Percentiles rank a stretch among this genome's conserved stretches.
phyloP scores from a whole-genome alignment of 2,113 vertebrate species.

The Leptobrachium ailaonicum region DNA sequence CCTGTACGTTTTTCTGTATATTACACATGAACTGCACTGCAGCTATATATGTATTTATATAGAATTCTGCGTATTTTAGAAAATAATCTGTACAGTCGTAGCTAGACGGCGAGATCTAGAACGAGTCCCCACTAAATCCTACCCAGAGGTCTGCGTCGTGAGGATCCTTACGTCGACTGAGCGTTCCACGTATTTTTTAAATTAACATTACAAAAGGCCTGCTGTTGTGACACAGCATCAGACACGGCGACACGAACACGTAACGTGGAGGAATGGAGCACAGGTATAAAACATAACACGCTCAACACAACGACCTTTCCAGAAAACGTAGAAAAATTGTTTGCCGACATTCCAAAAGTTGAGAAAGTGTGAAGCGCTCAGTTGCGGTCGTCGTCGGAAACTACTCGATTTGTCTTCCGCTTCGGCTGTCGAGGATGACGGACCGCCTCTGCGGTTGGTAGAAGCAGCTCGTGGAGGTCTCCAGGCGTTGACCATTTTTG shows the following conservation, averaged over 20 bases:
- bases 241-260: background rate
- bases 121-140: background rate
- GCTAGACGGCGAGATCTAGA: background rate
- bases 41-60: slow-evolving; percentile 10
- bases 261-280: slow-evolving; percentile 49
- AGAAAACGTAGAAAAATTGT: slow-evolving; percentile 51
- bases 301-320: slow-evolving; percentile 45
- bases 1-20: background rate
- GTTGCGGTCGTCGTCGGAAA: slow-evolving; percentile 32
- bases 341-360: slow-evolving; percentile 52
- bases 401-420: slow-evolving; percentile 90
- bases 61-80: slow-evolving; percentile 33
- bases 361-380: slow-evolving; percentile 43
- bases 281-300: slow-evolving; percentile 47
- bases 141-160: too few relatives aligned
- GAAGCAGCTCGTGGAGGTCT: slow-evolving; percentile 97
- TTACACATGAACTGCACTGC: slow-evolving; percentile 32
- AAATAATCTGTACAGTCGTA: slow-evolving; percentile 21
- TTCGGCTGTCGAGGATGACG: slow-evolving; percentile 93
- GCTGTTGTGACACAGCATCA: background rate
- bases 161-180: background rate
- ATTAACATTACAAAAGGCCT: background rate
- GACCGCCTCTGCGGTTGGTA: slow-evolving; percentile 96
- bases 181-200: background rate
- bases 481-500: slow-evolving; percentile 95